Percentiles rank a stretch among this genome's conserved stretches.
phyloP scores from a whole-genome alignment of 2,888 invertebrate genomes.

The Spatulosminthurus flaviceps region DNA sequence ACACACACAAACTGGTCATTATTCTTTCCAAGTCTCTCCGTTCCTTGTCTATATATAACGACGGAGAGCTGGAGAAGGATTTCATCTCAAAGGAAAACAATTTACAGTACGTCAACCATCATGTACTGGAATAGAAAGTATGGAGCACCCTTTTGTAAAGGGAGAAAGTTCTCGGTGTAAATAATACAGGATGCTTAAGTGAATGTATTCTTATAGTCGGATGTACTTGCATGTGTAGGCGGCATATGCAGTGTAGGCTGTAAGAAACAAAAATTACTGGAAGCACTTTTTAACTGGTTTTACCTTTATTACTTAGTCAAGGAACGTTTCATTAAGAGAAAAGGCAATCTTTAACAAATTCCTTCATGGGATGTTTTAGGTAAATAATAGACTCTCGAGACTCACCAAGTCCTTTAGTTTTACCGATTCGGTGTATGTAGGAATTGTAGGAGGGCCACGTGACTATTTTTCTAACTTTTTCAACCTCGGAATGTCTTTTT shows the following conservation, averaged over 20 bases:
- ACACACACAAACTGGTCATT: slow-evolving; percentile 7
- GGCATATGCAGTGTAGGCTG: background rate
- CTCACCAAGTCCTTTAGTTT: no score
- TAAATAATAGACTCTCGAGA: background rate
- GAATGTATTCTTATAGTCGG: no score
- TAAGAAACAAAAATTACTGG: background rate
- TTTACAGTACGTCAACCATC: slow-evolving; percentile 23
- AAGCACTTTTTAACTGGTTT: slow-evolving; percentile 1
- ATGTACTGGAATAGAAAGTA: background rate
- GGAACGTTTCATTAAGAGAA: slow-evolving; percentile 3
- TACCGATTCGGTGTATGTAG: no score
- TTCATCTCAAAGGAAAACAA: slow-evolving; percentile 8
- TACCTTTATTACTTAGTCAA: background rate
- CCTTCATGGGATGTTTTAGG: background rate
- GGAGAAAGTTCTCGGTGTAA: background rate
- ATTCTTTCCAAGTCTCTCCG: slow-evolving; percentile 24
- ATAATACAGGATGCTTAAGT: background rate
- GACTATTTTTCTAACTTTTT: no score
- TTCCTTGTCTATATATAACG: background rate
- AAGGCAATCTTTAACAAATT: background rate
- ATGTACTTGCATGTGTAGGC: background rate
- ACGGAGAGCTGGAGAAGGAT: background rate
- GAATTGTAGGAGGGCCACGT: no score
- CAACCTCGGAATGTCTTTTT: no score
- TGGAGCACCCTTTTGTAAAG: background rate